Evolutionary conservation across 2,888 invertebrate genomes (phyloP).

Genomic region (Ischnus inquisitorius): DNA sequence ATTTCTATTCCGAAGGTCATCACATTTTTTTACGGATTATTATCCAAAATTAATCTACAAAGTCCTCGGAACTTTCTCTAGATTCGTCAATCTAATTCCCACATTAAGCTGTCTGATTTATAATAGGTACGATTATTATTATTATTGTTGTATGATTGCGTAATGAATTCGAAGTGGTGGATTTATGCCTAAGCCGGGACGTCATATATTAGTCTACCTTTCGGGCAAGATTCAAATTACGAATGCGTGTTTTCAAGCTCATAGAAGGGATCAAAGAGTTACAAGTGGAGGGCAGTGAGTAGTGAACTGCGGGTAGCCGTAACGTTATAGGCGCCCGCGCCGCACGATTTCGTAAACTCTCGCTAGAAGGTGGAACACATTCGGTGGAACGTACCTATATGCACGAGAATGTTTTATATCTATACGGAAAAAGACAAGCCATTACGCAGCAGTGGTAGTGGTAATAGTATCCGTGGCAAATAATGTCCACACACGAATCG

Average conservation of each 20-base stretch:
- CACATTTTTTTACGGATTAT: too few relatives aligned
- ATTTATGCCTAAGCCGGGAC: neutral
- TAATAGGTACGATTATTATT: too few relatives aligned
- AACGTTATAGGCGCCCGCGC: slow-evolving; percentile 32
- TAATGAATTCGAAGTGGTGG: too few relatives aligned
- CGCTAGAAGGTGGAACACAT: slow-evolving; percentile 25
- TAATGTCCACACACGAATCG: slow-evolving; percentile 3
- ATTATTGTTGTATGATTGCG: too few relatives aligned
- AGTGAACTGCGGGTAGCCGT: neutral
- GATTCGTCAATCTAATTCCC: too few relatives aligned
- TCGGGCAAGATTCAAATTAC: neutral
- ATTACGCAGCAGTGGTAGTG: too few relatives aligned
- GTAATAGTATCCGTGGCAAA: slow-evolving; percentile 1
- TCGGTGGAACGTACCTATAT: neutral
- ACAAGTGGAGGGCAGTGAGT: neutral
- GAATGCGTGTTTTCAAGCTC: neutral
- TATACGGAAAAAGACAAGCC: neutral
- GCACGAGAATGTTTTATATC: neutral
- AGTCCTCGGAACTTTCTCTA: too few relatives aligned
- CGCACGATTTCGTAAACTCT: slow-evolving; percentile 44
- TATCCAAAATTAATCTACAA: too few relatives aligned
- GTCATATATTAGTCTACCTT: neutral
- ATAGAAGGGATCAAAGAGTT: neutral
- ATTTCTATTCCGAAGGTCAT: too few relatives aligned
- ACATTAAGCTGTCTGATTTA: too few relatives aligned